Evolutionary conservation across 2,113 vertebrate species (phyloP).

Genomic region (Pelobates fuscus): DNA sequence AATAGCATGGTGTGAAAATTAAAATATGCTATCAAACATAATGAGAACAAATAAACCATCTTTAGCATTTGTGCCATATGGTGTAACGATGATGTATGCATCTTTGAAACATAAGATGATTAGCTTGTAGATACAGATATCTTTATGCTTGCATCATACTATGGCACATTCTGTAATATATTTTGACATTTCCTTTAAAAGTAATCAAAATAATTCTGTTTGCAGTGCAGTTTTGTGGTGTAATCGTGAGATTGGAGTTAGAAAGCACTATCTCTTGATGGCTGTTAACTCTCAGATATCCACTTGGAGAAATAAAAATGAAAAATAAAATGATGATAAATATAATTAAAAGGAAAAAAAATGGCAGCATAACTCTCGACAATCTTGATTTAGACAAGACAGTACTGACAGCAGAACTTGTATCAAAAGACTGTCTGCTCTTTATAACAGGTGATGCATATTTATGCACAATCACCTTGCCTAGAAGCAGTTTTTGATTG

Average conservation of each 20-base stretch:
- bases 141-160: slow-evolving; percentile 1
- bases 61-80: slow-evolving; percentile 47
- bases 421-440: too few relatives aligned
- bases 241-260: neutral
- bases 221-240: neutral
- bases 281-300: neutral
- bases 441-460: too few relatives aligned
- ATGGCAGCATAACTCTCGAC: too few relatives aligned
- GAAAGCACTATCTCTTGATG: neutral
- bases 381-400: too few relatives aligned
- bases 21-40: slow-evolving; percentile 44
- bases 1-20: slow-evolving; percentile 47
- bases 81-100: slow-evolving; percentile 38
- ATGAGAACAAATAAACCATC: slow-evolving; percentile 46
- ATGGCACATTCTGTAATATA: neutral
- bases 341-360: too few relatives aligned
- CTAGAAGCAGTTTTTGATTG: too few relatives aligned
- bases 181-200: neutral
- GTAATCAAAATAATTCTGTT: slow-evolving; percentile 4
- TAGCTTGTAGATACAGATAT: slow-evolving; percentile 13
- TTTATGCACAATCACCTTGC: too few relatives aligned
- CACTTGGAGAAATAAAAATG: neutral
- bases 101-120: slow-evolving; percentile 29
- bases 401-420: too few relatives aligned
- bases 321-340: too few relatives aligned